These are phyloP conservation scores for Oscheius myriophilus DNA, from an alignment of 2,888 invertebrate species.

Conservation along the genomic window DNA sequence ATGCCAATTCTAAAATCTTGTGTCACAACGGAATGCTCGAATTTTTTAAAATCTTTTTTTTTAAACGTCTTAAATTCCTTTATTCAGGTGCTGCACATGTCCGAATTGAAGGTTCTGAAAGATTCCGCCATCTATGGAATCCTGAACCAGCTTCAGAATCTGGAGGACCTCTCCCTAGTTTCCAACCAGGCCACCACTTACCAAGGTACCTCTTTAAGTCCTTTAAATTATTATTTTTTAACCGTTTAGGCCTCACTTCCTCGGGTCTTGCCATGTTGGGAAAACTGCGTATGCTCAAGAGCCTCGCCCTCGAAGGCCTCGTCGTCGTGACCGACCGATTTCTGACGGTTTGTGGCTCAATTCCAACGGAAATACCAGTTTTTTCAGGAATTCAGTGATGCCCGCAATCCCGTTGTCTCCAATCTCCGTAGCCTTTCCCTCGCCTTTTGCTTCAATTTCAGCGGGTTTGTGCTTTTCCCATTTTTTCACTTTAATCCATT, in stretches of 20 bases:
- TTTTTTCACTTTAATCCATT: neutral
- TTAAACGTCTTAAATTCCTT: too few species aligned
- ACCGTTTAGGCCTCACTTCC: constrained; percentile 34
- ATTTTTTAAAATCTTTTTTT: neutral
- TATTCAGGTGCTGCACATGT: constrained; percentile 33
- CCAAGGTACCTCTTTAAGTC: constrained; percentile 21
- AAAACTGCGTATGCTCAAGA: constrained; percentile 34
- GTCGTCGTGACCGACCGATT: constrained; percentile 47
- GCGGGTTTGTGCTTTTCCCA: constrained; percentile 27
- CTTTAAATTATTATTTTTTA: neutral
- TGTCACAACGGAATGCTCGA: too few species aligned
- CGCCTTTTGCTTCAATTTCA: constrained; percentile 50
- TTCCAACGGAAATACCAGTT: neutral
- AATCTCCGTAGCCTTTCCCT: constrained; percentile 41
- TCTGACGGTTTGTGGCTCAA: constrained; percentile 9
- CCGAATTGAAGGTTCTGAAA: constrained; percentile 35
- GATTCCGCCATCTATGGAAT: constrained; percentile 32
- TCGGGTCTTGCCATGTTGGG: constrained; percentile 25
- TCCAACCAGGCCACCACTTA: constrained; percentile 40
- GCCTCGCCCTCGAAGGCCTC: constrained; percentile 53
- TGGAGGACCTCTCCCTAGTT: constrained; percentile 38
- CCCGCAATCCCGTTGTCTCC: constrained; percentile 15
- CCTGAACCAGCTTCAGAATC: constrained; percentile 23
- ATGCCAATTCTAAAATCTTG: too few species aligned
- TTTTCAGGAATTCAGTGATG: constrained; percentile 37